A percentile compares a stretch with the other conserved stretches of the same genome.
phyloP scores from a whole-genome alignment of 2,113 vertebrate genomes.

The Hymenochirus boettgeri region DNA sequence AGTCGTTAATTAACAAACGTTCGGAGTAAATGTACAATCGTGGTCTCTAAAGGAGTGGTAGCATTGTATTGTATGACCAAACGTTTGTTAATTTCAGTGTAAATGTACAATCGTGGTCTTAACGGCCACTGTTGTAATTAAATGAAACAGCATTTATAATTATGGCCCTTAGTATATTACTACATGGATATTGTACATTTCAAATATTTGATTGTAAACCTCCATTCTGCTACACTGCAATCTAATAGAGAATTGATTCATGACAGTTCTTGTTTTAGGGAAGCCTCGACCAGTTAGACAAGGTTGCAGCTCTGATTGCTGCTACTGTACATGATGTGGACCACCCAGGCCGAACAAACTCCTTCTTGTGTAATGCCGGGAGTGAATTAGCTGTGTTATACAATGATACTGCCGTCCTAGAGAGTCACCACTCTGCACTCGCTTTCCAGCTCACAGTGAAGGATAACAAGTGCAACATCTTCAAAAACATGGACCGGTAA shows the following conservation, averaged over 20 bases:
- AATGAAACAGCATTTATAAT: too few relatives aligned
- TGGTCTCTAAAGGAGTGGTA: too few relatives aligned
- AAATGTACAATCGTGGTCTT: too few relatives aligned
- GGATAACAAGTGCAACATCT: conserved; percentile 90
- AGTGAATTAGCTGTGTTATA: conserved; percentile 92
- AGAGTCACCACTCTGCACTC: conserved; percentile 90
- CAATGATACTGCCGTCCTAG: conserved; percentile 89
- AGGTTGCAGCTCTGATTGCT: conserved; percentile 87
- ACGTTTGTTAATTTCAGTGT: too few relatives aligned
- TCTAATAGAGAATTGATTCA: not conserved
- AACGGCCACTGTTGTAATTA: too few relatives aligned
- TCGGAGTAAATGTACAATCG: too few relatives aligned
- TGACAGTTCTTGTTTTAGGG: conserved; percentile 57
- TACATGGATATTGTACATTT: too few relatives aligned
- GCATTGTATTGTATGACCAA: too few relatives aligned
- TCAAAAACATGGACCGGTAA: conserved; percentile 92
- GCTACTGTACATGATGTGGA: conserved; percentile 91
- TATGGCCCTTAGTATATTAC: too few relatives aligned
- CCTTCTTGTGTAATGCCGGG: conserved; percentile 91
- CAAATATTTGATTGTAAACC: not conserved
- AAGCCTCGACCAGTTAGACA: conserved; percentile 86
- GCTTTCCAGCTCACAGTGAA: conserved; percentile 90
- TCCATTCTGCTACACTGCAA: not conserved
- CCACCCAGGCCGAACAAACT: conserved; percentile 90
- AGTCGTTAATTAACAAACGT: too few relatives aligned